Percentiles rank a stretch among this genome's conserved stretches.
phyloP scores from a whole-genome alignment of 2,888 invertebrate genomes.

The Phalangium opilio region DNA sequence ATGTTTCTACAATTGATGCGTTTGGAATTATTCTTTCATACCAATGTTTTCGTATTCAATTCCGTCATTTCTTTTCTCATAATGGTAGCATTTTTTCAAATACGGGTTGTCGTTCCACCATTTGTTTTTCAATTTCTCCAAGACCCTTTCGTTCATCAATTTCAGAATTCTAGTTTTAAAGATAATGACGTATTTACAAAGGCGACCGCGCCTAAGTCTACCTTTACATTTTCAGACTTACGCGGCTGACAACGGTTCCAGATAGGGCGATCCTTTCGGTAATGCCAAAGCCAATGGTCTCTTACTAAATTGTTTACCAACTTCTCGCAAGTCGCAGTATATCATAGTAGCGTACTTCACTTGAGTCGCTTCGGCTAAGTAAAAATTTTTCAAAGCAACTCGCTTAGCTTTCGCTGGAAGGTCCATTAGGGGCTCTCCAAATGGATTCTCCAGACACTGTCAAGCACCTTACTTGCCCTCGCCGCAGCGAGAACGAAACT shows the following conservation, averaged over 20 bases:
- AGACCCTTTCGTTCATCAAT: conserved; percentile 72
- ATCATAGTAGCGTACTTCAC: conserved; percentile 64
- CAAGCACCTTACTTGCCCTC: too few species aligned
- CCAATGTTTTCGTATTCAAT: conserved; percentile 96
- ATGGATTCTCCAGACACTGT: too few species aligned
- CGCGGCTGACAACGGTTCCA: conserved; percentile 90
- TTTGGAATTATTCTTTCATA: not conserved
- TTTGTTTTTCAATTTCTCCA: conserved; percentile 81
- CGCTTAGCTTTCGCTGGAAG: too few species aligned
- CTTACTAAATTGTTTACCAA: conserved; percentile 91
- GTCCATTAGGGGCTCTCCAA: too few species aligned
- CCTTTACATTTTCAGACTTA: too few species aligned
- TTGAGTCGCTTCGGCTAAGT: conserved; percentile 71
- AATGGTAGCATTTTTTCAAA: conserved; percentile 50
- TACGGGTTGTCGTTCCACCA: conserved; percentile 88
- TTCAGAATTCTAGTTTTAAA: conserved; percentile 47
- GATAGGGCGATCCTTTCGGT: conserved; percentile 83
- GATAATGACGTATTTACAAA: too few species aligned
- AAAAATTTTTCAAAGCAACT: not conserved
- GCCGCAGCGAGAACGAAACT: too few species aligned
- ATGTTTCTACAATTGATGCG: too few species aligned
- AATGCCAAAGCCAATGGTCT: conserved; percentile 96
- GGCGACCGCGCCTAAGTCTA: too few species aligned
- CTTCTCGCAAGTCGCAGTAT: conserved; percentile 74
- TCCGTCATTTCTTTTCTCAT: conserved; percentile 85